phyloP scores from a whole-genome alignment of 2,888 invertebrate species.

The Sinohyriopsis cumingii region DNA sequence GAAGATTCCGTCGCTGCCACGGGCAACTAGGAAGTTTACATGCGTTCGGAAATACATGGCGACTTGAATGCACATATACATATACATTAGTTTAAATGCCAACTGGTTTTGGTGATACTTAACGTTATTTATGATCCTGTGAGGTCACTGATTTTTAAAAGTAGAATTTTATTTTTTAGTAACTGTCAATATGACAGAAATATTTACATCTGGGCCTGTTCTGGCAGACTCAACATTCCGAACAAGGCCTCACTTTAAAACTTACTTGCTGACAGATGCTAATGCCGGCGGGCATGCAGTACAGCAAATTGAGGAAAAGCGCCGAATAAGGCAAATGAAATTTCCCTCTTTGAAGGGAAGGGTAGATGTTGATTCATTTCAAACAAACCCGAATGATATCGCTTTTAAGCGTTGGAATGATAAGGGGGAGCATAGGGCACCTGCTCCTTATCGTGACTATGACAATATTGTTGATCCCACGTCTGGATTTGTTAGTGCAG shows the following conservation, averaged over 20 bases:
- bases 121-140: background rate
- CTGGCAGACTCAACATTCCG: slow-evolving; percentile 61
- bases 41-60: slow-evolving; percentile 47
- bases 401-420: slow-evolving; percentile 64
- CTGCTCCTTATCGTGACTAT: slow-evolving; percentile 63
- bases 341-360: slow-evolving; percentile 61
- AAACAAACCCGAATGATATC: slow-evolving; percentile 39
- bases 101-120: background rate
- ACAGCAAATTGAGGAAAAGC: slow-evolving; percentile 60
- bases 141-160: background rate
- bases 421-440: slow-evolving; percentile 59
- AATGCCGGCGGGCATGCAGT: slow-evolving; percentile 60
- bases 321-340: slow-evolving; percentile 64
- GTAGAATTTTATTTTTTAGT: background rate
- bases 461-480: slow-evolving; percentile 69
- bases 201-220: slow-evolving; percentile 40
- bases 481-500: slow-evolving; percentile 69
- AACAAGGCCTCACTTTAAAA: slow-evolving; percentile 58
- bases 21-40: slow-evolving; percentile 59
- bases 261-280: slow-evolving; percentile 57
- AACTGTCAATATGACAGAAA: slow-evolving; percentile 49
- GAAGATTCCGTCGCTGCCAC: slow-evolving; percentile 50
- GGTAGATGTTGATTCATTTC: slow-evolving; percentile 63
- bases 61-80: background rate
- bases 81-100: background rate